Evolutionary conservation across 2,888 invertebrate genomes (phyloP), one percentile per base, ranked within the genome.

Genomic region (Lamellibrachia satsuma): DNA sequence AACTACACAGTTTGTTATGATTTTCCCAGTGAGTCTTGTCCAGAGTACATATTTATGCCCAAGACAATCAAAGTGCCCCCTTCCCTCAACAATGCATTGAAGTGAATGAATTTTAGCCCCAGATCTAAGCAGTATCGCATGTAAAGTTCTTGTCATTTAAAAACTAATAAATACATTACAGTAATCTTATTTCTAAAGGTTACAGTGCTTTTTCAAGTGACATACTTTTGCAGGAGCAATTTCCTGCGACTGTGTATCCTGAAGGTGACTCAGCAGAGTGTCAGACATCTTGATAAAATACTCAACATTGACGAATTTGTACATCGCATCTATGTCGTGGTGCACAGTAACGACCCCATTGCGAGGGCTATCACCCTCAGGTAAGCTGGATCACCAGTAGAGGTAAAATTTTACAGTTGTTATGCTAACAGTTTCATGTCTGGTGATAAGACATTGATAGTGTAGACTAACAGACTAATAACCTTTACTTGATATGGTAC

Each of bases 321-420:
- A 6, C 97, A 98, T 91, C 97, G 99, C 95, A 98, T 99, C 52
- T 99, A 98, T 95, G 98, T 98, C 96, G 99, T 99, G 0, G 98
- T 98, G 95, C 99, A 99, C 96, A 99, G 99, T 8, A 99, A 99
- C 96, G 99, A 99, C 97, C 99, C 99, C 0, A 96, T 99, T 8
- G 99, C 99, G 0, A 97, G 99, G 95, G 98, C 99, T 0, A 97
- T 99, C 11, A 98, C 99, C 0, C 97, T 99, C 11, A 97, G 96
- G 97, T 96, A 91, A 39, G 52, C 4, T 51, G 39, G 52, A 27
- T 39, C 91, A 91, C 51, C 91, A 52, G 15, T 4, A 52, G 22
- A 3, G 39, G 51, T 91, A 52, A 27, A 27, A 3, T 39, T 6
- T 11, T 91, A 75, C 75, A 75, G 4, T 6, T 75, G 55, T 75